A percentile compares a stretch with the other conserved stretches of the same genome.
Evolutionary conservation across 1,140 invertebrate species (phyloP).

Genomic region (Marisa cornuarietis): DNA sequence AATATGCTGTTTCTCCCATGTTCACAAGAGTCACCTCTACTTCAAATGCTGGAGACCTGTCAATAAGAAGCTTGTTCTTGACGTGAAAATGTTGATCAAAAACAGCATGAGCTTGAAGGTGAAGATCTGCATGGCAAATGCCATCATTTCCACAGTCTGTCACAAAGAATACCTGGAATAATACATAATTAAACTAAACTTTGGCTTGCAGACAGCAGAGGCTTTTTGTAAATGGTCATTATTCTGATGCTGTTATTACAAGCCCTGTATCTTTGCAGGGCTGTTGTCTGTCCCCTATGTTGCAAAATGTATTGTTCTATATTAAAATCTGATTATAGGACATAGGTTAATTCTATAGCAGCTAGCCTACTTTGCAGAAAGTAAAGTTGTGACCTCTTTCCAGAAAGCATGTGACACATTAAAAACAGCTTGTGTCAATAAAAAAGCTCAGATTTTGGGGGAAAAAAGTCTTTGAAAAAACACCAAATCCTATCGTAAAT

Average conservation of each 20-base stretch:
- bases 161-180: conserved; percentile 32
- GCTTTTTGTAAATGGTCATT: too few species aligned
- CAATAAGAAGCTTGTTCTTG: conserved; percentile 28
- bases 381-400: too few species aligned
- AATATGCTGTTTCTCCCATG: conserved; percentile 33
- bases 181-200: background rate
- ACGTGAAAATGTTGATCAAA: conserved; percentile 3
- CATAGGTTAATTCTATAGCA: too few species aligned
- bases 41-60: conserved; percentile 31
- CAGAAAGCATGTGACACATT: too few species aligned
- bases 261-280: too few species aligned
- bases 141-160: conserved; percentile 35
- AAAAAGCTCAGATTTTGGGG: background rate
- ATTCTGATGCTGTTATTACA: too few species aligned
- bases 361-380: too few species aligned
- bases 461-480: background rate
- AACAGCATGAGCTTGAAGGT: conserved; percentile 14
- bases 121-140: conserved; percentile 27
- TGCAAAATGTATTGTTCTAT: too few species aligned
- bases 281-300: too few species aligned
- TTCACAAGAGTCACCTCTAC: conserved; percentile 32
- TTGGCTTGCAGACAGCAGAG: too few species aligned
- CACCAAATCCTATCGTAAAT: background rate
- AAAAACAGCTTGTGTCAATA: too few species aligned
- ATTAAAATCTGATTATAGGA: too few species aligned